These are phyloP conservation scores for Meleagris gallopavo DNA, from an alignment of 2,113 vertebrate species.

Conservation along the genomic window DNA sequence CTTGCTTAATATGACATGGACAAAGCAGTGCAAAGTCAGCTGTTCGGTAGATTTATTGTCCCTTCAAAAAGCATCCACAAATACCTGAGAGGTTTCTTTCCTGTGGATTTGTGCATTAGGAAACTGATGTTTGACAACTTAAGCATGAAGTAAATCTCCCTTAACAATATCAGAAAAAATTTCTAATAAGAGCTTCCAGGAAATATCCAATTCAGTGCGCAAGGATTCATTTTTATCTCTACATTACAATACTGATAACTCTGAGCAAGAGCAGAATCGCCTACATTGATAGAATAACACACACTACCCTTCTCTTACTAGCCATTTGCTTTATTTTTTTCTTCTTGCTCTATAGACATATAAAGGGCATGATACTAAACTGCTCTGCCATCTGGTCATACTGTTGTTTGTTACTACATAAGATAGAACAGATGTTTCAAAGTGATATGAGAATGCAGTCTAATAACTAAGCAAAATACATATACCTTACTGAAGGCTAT, in stretches of 20 bases:
- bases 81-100: background rate
- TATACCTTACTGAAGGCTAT: slow-evolving; percentile 37
- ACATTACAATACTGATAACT: background rate
- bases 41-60: background rate
- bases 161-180: slow-evolving; percentile 27
- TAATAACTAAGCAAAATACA: slow-evolving; percentile 3
- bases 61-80: background rate
- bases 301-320: background rate
- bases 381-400: slow-evolving; percentile 55
- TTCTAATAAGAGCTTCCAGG: background rate
- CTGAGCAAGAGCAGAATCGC: slow-evolving; percentile 16
- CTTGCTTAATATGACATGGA: background rate
- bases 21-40: background rate
- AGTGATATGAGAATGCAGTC: background rate
- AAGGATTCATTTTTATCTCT: slow-evolving; percentile 39
- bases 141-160: background rate
- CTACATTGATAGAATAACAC: background rate
- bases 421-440: slow-evolving; percentile 49
- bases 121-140: background rate
- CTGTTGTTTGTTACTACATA: slow-evolving; percentile 29
- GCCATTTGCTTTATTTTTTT: slow-evolving; percentile 29
- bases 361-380: slow-evolving; percentile 59
- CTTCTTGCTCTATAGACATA: background rate
- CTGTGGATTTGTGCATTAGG: background rate
- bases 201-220: slow-evolving; percentile 8